Conservation (phyloP, 2,888 invertebrate genomes). For the Xanthostigma xanthostigma region DNA sequence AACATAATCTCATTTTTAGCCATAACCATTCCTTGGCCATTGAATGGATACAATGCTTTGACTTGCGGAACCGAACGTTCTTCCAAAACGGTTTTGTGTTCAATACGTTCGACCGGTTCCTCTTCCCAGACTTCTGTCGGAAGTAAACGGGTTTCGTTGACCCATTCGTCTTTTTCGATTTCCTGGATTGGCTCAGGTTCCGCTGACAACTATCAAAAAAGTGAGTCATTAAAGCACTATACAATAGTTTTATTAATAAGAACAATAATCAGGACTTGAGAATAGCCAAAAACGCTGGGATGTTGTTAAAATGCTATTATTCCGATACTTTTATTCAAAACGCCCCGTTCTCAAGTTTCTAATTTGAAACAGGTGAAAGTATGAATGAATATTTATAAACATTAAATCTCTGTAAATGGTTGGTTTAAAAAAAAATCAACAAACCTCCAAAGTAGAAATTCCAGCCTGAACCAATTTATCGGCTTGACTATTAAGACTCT, state of each 20-base stretch:
- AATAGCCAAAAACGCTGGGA: too few species aligned
- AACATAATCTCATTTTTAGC: conserved; percentile 86
- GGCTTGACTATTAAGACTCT: conserved; percentile 65
- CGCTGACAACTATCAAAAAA: conserved; percentile 31
- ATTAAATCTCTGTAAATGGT: too few species aligned
- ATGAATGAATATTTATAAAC: too few species aligned
- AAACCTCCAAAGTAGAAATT: conserved; percentile 48
- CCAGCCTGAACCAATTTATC: conserved; percentile 59
- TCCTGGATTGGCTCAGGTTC: conserved; percentile 46
- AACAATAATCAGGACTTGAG: too few species aligned
- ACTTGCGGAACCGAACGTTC: conserved; percentile 79
- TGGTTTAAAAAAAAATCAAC: background rate
- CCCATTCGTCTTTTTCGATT: conserved; percentile 55
- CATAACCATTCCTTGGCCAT: conserved; percentile 84
- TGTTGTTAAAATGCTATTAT: too few species aligned
- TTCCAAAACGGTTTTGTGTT: conserved; percentile 75
- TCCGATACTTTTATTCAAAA: too few species aligned
- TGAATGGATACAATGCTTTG: conserved; percentile 75
- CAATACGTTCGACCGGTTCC: conserved; percentile 70
- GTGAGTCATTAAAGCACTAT: too few species aligned
- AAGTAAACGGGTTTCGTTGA: conserved; percentile 64
- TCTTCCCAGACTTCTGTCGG: conserved; percentile 91
- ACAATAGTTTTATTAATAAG: too few species aligned
- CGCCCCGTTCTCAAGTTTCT: too few species aligned
- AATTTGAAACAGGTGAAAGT: too few species aligned